Evolutionary conservation across 1,140 invertebrate genomes (phyloP), one percentile per base, ranked within the genome.

Genomic region (Anthonomus grandis): DNA sequence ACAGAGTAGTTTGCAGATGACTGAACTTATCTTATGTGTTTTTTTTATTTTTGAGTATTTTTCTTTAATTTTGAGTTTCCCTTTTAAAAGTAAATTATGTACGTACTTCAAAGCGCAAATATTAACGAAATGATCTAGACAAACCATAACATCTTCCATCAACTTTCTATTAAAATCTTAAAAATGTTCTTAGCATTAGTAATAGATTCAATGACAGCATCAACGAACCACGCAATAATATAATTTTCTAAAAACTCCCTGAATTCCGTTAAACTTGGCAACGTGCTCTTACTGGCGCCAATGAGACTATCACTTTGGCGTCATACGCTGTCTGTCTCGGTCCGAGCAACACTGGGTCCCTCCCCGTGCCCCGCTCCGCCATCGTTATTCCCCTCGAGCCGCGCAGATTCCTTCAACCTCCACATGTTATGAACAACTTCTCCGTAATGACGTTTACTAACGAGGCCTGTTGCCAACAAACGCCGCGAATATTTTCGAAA

Each of bases 241-340:
- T n/a, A 34, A 25, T 48, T 31, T 6, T n/a, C 27, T 6, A 31
- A 31, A 6, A n/a, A 8, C 27, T 31, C 6, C 6, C 6, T 31
- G n/a, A 31, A 31, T 31, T 31, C 27, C 27, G 6, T 6, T 31
- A 6, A 17, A 39, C 5, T n/a, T 39, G 54, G 25, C 41, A 36
- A 34, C 45, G 39, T 38, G 5, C 12, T 13, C 34, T 4, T 15
- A 51, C 60, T 69, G 71, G 71, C 71, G 71, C 71, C 71, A 67
- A 53, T 59, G 36, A 62, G 71, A 73, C 71, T 73, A 70, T 72
- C 66, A 64, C 69, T 66, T 65, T 73, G 71, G 71, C 71, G 71
- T 73, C 71, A 73, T 69, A 71, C 64, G 66, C 64, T 67, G 68
- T 70, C 70, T 71, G 70, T 71, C 69, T 69, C 59, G 54, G 62